Evolutionary conservation across 2,888 invertebrate species (phyloP), one percentile per base, ranked within the genome.

Genomic region (Parapristionchus giblindavisi): DNA sequence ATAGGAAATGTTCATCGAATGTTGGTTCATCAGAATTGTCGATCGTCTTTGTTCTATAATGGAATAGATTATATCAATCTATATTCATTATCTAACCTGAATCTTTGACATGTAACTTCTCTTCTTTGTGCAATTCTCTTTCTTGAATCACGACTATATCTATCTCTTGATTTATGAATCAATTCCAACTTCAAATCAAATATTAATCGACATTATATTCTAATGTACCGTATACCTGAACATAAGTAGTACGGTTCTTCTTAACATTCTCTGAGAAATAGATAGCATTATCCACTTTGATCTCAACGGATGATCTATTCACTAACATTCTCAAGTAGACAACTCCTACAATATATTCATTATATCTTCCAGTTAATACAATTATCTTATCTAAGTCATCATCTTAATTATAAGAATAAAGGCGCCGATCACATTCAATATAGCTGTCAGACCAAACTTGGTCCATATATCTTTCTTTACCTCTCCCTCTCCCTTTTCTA

Each of bases 111-210:
- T 17, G 8, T 17, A 14, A 8, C 17, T 17, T 43, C 43, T 43
- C 43, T 43, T 17, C 17, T 17, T 32, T 65, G 17, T 43, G 43
- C 43, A 43, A 29, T 27, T 29, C 29, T 1, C 4, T 3, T 43
- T 27, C 5, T 14, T 14, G 3, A 29, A 38, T 8, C 38, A 2
- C 3, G 63, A 65, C 21, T 65, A 17, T 29, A 29, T 21, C 29
- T 3, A 4, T 43, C 63, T 43, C 63, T 65, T 21, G 63, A 65
- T 65, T 21, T 24, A 43, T 65, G 40, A 2, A 65, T 24, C 63
- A 65, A 36, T 32, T 65, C 63, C 43, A 65, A 27, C 63, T 65
- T 27, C 27, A 65, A n/a, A 43, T 43, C 17, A 17, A 43, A 29
- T 21, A 17, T 43, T 43, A 29, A 29, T 29, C 36, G 43, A 8